A percentile compares a stretch with the other conserved stretches of the same genome.
phyloP scores from a whole-genome alignment of 2,113 vertebrate genomes.

The Brienomyrus longianalis region DNA sequence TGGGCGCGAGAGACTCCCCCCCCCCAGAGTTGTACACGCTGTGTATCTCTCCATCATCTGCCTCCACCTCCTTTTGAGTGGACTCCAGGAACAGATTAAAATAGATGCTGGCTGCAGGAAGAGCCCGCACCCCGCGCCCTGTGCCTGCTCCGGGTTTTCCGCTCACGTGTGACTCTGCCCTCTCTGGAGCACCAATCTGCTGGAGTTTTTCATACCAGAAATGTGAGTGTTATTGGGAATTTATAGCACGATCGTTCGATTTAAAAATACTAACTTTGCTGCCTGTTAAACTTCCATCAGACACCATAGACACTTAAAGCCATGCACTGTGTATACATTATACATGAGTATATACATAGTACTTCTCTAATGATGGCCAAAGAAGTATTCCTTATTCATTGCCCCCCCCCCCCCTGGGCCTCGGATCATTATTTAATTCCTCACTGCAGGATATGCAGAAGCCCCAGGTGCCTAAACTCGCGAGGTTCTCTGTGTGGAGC shows the following conservation, averaged over 20 bases:
- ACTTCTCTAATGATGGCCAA: background rate
- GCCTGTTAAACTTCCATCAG: background rate
- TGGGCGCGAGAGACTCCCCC: background rate
- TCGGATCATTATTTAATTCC: background rate
- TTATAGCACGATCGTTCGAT: background rate
- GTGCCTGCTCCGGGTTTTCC: slow-evolving; percentile 17
- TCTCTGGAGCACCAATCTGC: background rate
- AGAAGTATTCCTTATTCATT: background rate
- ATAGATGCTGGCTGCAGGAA: slow-evolving; percentile 4
- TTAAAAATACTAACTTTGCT: background rate
- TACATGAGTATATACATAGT: background rate
- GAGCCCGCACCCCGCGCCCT: slow-evolving; percentile 5
- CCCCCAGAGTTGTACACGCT: background rate
- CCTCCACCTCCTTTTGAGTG: background rate
- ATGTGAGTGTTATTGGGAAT: background rate
- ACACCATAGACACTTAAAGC: background rate
- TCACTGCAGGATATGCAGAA: slow-evolving; percentile 1
- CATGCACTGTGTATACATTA: background rate
- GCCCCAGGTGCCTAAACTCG: slow-evolving; percentile 18
- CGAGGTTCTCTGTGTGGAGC: slow-evolving; percentile 21
- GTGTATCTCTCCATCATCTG: background rate
- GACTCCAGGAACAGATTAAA: slow-evolving; percentile 30
- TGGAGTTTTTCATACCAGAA: background rate
- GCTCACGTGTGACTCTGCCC: slow-evolving; percentile 14
- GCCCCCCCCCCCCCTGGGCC: slow-evolving; percentile 3